A percentile compares a stretch with the other conserved stretches of the same genome.
Conservation (phyloP, 2,113 vertebrate species). For the Hypanus sabinus region DNA sequence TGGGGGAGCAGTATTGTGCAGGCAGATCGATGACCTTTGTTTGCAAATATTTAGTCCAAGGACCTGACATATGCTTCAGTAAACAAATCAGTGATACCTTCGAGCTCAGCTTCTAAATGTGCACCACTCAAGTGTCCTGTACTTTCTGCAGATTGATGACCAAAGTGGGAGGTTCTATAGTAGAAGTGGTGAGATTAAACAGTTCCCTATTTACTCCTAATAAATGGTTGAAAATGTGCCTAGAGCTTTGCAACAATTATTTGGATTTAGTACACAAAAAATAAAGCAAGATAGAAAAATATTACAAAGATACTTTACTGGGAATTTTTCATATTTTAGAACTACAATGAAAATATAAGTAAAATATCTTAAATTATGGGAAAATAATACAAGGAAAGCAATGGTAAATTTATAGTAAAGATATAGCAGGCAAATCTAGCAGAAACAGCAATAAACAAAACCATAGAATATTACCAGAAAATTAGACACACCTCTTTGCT, state of each 20-base stretch:
- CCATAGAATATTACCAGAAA: background rate
- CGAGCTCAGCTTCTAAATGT: too few species aligned
- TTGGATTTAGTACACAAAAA: background rate
- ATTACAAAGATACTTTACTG: background rate
- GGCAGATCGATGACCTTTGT: too few species aligned
- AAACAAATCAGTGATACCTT: too few species aligned
- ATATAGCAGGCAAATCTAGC: background rate
- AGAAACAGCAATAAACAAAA: slow-evolving; percentile 1
- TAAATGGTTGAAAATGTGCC: too few species aligned
- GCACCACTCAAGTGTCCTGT: too few species aligned
- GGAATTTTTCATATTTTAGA: background rate
- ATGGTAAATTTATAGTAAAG: background rate
- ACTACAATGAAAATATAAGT: background rate
- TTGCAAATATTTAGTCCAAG: too few species aligned
- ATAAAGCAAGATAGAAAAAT: background rate
- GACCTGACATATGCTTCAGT: too few species aligned
- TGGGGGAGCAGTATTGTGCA: too few species aligned
- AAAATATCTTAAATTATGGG: background rate
- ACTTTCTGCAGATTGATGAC: too few species aligned
- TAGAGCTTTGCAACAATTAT: background rate
- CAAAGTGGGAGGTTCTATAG: too few species aligned
- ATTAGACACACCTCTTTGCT: slow-evolving; percentile 73
- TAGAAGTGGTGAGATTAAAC: too few species aligned
- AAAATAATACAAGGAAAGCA: background rate
- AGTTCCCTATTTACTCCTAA: too few species aligned